Evolutionary conservation across 2,113 vertebrate genomes (phyloP).

Genomic region (Chrysochloris asiatica): DNA sequence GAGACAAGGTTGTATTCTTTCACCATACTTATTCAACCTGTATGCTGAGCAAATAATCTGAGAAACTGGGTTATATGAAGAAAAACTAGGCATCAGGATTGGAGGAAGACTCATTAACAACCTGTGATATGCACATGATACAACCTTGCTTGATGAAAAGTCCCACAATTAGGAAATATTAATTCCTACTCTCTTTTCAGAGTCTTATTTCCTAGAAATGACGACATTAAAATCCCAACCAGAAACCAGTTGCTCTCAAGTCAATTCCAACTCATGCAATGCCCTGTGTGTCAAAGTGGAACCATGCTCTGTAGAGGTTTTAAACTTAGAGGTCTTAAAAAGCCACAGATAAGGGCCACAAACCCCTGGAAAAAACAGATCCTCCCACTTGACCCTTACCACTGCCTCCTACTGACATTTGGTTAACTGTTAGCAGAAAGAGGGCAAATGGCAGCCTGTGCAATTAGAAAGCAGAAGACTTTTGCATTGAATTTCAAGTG

Average conservation of each 20-base stretch:
- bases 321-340: background rate
- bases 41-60: no score
- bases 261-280: background rate
- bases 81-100: no score
- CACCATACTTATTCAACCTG: no score
- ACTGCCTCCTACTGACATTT: background rate
- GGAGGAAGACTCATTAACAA: no score
- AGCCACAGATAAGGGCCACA: background rate
- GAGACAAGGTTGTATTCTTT: no score
- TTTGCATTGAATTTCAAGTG: background rate
- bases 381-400: background rate
- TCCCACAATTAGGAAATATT: background rate
- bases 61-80: no score
- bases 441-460: background rate
- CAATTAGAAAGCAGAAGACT: background rate
- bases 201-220: constrained; percentile 2
- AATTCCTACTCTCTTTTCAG: background rate
- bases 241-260: background rate
- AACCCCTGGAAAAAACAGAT: background rate
- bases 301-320: background rate
- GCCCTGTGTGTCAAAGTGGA: background rate
- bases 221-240: constrained; percentile 3
- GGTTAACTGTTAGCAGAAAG: background rate
- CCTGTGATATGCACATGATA: no score
- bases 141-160: no score